Evolutionary conservation across 2,797 vertebrate genomes (phyloP).

Genomic region (Malacoraja senta): DNA sequence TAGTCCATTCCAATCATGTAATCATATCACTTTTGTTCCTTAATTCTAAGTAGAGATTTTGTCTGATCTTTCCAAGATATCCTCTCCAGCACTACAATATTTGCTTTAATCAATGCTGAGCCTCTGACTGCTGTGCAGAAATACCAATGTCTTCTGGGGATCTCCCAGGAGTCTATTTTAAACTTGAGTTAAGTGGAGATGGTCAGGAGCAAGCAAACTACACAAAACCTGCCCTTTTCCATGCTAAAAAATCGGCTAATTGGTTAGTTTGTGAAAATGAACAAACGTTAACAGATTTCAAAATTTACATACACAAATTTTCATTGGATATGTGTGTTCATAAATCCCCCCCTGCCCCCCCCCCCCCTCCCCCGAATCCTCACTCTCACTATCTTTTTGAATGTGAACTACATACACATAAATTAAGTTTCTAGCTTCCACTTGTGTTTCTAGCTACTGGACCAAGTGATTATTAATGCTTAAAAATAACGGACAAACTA

Average conservation of each 20-base stretch:
- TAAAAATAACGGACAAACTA: constrained; percentile 3
- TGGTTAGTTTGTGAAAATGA: not conserved
- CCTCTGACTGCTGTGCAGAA: not conserved
- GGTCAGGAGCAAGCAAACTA: not conserved
- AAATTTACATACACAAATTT: not conserved
- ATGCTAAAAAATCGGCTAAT: not conserved
- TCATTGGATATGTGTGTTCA: not conserved
- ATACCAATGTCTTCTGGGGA: not conserved
- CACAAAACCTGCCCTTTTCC: not conserved
- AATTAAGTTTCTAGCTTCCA: not conserved
- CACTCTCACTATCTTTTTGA: not conserved
- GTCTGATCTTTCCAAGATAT: too few relatives aligned
- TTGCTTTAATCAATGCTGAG: too few relatives aligned
- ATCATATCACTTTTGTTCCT: too few relatives aligned
- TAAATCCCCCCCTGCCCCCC: too few relatives aligned
- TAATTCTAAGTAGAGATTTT: too few relatives aligned
- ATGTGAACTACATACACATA: too few relatives aligned
- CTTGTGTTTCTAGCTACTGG: not conserved
- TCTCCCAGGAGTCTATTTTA: not conserved
- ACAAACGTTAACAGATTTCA: too few relatives aligned
- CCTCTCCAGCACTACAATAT: too few relatives aligned
- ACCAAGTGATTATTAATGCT: not conserved
- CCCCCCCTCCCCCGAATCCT: too few relatives aligned
- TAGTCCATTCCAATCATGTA: too few relatives aligned
- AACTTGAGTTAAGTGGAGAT: not conserved